These are phyloP conservation scores for Calliphora vicina DNA, from an alignment of 1,140 invertebrate genomes.

Conservation along the genomic window DNA sequence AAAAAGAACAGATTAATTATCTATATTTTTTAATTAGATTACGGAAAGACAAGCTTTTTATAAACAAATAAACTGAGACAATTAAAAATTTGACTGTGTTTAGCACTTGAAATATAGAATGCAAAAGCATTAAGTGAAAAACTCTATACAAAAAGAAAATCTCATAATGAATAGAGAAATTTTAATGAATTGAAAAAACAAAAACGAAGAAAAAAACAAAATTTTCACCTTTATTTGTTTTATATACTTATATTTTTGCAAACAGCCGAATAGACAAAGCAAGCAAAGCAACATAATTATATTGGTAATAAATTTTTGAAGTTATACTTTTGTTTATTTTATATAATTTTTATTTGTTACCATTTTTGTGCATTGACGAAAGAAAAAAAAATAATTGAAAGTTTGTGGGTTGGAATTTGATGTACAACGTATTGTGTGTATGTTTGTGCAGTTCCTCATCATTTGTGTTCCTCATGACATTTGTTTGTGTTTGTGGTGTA, in stretches of 20 bases:
- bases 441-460: background rate
- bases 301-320: background rate
- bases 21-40: background rate
- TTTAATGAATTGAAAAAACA: background rate
- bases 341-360: background rate
- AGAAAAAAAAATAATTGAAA: background rate
- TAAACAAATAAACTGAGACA: constrained; percentile 21
- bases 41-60: background rate
- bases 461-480: background rate
- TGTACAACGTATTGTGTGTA: background rate
- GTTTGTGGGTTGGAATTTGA: background rate
- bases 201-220: background rate
- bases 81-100: background rate
- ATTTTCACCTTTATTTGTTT: background rate
- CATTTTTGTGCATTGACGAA: too few relatives aligned
- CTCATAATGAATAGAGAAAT: background rate
- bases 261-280: background rate
- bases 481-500: constrained; percentile 33
- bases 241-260: background rate
- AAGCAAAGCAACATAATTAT: background rate
- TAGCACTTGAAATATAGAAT: background rate
- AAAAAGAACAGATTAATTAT: background rate
- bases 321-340: background rate
- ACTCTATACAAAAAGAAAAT: background rate
- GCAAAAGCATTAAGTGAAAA: background rate